Evolutionary conservation across 1,140 invertebrate genomes (phyloP), one percentile per base, ranked within the genome.

Genomic region (Trichonephila clavipes): DNA sequence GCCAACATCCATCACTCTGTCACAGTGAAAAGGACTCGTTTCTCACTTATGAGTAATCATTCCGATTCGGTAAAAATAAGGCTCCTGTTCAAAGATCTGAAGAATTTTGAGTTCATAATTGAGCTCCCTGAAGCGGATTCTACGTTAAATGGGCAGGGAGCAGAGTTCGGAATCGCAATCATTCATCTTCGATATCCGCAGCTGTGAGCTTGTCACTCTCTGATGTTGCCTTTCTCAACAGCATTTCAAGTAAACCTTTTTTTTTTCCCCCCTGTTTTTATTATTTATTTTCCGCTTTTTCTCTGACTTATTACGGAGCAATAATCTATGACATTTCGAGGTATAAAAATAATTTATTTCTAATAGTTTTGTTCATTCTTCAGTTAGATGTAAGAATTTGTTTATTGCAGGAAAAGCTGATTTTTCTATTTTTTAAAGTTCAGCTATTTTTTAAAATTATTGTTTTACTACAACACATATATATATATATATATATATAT

Each of bases 91-190:
- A 19, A 19, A 21, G 62, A 72, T 72, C 82, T 19, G 82, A 21
- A 85, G 82, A 85, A 24, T 58, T 85, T 85, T 59, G 82, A 59
- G 44, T 85, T 85, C n/a, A 85, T 85, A 59, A 85, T 85, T 85
- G 82, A 51, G 82, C 19, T 58, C 28, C 51, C 12, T 44, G 44
- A 24, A 58, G 44, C 82, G 82, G 82, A 19, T 19, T 85, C 18
- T 18, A 24, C 18, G 28, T 44, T 81, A 24, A 81, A 81, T 85
- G 82, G 82, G n/a, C 16, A 19, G 82, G 19, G 82, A 58, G 82
- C 44, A 85, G 82, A 44, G 82, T 85, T 85, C 34, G 44, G 58
- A 58, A 85, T 58, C 58, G 51, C 58, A 51, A 85, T 85, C 82
- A 85, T 85, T 85, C 82, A 85, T 58, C 21, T 58, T 85, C 24